Evolutionary conservation across 2,888 invertebrate species (phyloP), one percentile per base, ranked within the genome.

Genomic region (Leptogaster cylindrica): DNA sequence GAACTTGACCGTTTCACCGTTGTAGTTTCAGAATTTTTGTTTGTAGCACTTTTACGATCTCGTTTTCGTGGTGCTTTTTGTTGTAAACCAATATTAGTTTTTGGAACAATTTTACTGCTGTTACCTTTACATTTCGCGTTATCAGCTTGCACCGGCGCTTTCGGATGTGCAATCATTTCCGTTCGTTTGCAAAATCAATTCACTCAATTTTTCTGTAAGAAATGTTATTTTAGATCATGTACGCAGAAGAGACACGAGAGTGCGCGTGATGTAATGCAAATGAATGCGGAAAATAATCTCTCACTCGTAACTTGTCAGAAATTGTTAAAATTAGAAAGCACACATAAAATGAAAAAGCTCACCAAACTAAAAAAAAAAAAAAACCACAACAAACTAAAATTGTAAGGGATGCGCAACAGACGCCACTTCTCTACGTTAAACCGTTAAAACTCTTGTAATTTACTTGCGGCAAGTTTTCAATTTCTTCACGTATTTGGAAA

Each of bases 251-350:
- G 31, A 31, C 2, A 20, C 23, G 14, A 20, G 36, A 48, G 20
- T 36, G 20, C 64, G 64, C 33, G 64, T 64, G 66, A 66, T 55
- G 27, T 66, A 66, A 66, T 66, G 3, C 52, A 23, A 66, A 39
- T 52, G 66, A 55, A 66, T 66, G 44, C 66, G 55, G 66, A 44
- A 55, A 66, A 41, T 52, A n/a, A 6, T 23, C 14, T 28, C 14
- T 10, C 14, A 31, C 36, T 55, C 36, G 18, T 20, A 33, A 33
- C 27, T 10, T 33, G 55, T 55, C 39, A 39, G 23, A 23, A 55
- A 46, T 36, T 18, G 44, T 25, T 61, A 61, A 61, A 61, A 61
- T 61, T 61, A 61, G 44, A 28, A 61, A 27, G 44, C 27, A 61
- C 41, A 28, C 61, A 61, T 44, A 8, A 44, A 27, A 61, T 12